A percentile compares a stretch with the other conserved stretches of the same genome.
These are phyloP conservation scores for Lycia hirtaria DNA, from an alignment of 2,888 invertebrate species.

Conservation along the genomic window DNA sequence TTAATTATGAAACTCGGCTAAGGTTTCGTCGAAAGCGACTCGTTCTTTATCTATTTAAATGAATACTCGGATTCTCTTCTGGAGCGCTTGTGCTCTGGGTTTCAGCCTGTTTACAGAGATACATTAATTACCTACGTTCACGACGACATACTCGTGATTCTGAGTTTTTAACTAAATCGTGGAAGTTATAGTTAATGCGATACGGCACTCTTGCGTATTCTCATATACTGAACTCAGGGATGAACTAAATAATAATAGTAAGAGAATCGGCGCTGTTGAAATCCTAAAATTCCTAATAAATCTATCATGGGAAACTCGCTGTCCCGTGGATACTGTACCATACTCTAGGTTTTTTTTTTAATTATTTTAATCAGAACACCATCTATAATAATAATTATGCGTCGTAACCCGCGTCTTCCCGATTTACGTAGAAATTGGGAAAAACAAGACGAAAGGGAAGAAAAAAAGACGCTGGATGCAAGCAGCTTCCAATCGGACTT, in stretches of 20 bases:
- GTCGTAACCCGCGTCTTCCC: no score
- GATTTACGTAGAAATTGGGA: no score
- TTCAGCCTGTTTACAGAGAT: conserved; percentile 2
- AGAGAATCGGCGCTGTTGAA: no score
- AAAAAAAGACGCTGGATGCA: no score
- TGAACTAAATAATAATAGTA: no score
- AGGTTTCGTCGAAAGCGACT: conserved; percentile 15
- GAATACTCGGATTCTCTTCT: background rate
- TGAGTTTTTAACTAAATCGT: background rate
- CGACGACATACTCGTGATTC: conserved; percentile 5
- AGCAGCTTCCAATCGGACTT: no score
- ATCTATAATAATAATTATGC: no score
- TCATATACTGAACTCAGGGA: no score
- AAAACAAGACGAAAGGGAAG: no score
- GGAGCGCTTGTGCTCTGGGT: background rate
- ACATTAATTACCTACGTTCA: conserved; percentile 5
- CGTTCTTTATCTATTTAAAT: conserved; percentile 15
- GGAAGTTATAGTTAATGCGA: background rate
- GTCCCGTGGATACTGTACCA: background rate
- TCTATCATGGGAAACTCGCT: no score
- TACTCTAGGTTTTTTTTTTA: background rate
- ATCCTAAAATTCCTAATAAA: no score
- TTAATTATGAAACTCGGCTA: conserved; percentile 22
- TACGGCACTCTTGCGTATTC: no score
- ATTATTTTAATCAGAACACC: background rate